Conservation (phyloP, 2,888 invertebrate species). For the Carpatolechia fugitivella region DNA sequence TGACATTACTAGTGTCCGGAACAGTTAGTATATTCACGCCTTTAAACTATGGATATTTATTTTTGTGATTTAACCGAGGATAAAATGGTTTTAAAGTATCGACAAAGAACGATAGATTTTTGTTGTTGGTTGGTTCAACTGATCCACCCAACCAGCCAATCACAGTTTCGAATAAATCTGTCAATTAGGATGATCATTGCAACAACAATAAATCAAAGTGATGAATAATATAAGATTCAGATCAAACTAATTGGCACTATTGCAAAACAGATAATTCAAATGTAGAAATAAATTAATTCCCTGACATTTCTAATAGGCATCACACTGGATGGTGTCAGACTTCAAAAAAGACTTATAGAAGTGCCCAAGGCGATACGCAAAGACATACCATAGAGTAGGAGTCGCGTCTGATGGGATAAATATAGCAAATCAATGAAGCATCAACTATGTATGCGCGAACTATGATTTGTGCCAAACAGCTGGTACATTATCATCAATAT, state of each 20-base stretch:
- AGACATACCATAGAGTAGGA: background rate
- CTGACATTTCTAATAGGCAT: background rate
- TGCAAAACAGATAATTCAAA: background rate
- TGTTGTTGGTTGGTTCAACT: background rate
- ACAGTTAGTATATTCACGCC: slow-evolving; percentile 66
- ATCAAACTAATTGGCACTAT: background rate
- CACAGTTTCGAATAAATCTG: no score
- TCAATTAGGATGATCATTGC: background rate
- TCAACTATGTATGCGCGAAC: slow-evolving; percentile 49
- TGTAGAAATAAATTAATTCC: background rate
- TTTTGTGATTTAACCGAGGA: slow-evolving; percentile 32
- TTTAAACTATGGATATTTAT: slow-evolving; percentile 45
- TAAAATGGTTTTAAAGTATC: background rate
- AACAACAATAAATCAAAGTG: background rate
- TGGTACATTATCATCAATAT: slow-evolving; percentile 46
- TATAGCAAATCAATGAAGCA: slow-evolving; percentile 60
- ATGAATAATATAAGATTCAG: background rate
- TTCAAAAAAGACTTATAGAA: background rate
- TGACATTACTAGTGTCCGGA: slow-evolving; percentile 66
- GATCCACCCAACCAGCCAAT: no score
- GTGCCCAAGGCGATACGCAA: background rate
- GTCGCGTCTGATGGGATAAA: slow-evolving; percentile 30
- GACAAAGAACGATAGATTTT: background rate
- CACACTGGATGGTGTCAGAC: background rate
- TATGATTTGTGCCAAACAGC: slow-evolving; percentile 41